These are phyloP conservation scores for Leptodactylus fuscus DNA, from an alignment of 2,113 vertebrate genomes.

Conservation along the genomic window DNA sequence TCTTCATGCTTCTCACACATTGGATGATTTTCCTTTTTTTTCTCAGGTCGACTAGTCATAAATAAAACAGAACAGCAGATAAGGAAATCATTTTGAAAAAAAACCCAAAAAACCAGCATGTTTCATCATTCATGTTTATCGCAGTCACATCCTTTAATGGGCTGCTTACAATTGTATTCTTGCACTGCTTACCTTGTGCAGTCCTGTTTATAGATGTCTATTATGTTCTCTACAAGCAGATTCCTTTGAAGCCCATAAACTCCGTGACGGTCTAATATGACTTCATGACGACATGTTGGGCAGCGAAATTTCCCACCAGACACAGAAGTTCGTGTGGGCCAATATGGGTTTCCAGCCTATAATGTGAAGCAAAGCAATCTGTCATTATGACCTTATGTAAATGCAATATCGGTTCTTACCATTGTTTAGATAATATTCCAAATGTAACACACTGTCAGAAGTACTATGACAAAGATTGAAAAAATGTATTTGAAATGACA, in stretches of 20 bases:
- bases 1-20: conserved; percentile 95
- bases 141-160: too few relatives aligned
- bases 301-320: conserved; percentile 89
- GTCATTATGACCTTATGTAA: too few relatives aligned
- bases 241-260: conserved; percentile 96
- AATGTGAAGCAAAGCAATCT: too few relatives aligned
- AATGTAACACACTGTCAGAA: too few relatives aligned
- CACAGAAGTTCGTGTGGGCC: conserved; percentile 73
- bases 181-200: conserved; percentile 73
- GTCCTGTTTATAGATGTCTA: conserved; percentile 95
- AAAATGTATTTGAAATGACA: too few relatives aligned
- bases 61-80: background rate
- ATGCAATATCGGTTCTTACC: too few relatives aligned
- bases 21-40: conserved; percentile 86
- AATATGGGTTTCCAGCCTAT: conserved; percentile 79
- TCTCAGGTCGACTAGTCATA: conserved; percentile 76
- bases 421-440: too few relatives aligned
- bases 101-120: too few relatives aligned
- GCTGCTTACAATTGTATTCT: background rate
- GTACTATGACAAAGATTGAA: too few relatives aligned
- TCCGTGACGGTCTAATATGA: conserved; percentile 93
- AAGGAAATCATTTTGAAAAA: too few relatives aligned
- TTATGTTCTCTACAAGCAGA: conserved; percentile 96
- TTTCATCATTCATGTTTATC: too few relatives aligned
- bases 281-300: conserved; percentile 94